Percentiles rank a stretch among this genome's conserved stretches.
These are phyloP conservation scores for Odontothrips loti DNA, from an alignment of 2,888 invertebrate species.

Conservation along the genomic window DNA sequence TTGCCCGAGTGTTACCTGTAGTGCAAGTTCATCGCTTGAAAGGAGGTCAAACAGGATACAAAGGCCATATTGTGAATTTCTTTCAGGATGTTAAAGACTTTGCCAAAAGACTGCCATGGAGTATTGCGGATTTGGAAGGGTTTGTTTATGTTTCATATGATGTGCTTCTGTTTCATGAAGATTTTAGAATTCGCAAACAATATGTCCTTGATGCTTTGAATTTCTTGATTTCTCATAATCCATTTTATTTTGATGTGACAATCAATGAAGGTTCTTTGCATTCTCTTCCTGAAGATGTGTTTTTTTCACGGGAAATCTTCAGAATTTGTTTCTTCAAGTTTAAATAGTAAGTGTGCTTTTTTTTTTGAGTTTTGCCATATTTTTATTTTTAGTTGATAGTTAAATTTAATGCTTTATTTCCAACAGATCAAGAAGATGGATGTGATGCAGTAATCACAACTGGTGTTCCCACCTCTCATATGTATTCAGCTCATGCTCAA, in stretches of 20 bases:
- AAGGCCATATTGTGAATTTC: background rate
- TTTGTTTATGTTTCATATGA: background rate
- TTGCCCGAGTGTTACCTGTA: background rate
- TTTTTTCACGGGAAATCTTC: background rate
- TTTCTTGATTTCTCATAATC: background rate
- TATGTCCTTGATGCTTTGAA: background rate
- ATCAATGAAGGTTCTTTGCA: background rate
- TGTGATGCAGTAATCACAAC: too few species aligned
- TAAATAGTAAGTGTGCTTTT: too few species aligned
- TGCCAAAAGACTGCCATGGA: background rate
- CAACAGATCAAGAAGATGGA: too few species aligned
- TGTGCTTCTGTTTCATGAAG: background rate
- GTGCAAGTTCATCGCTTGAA: background rate
- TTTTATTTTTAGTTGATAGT: too few species aligned
- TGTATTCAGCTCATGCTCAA: too few species aligned
- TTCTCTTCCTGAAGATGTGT: background rate
- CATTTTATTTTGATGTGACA: background rate
- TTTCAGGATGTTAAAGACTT: background rate
- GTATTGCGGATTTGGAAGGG: background rate
- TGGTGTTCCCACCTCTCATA: too few species aligned
- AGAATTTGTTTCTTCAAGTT: background rate
- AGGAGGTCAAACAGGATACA: constrained; percentile 2
- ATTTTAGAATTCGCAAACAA: background rate
- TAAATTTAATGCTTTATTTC: too few species aligned
- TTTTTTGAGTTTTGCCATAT: too few species aligned